These are phyloP conservation scores for Amphiprion percula DNA, from an alignment of 2,113 vertebrate species.

Conservation along the genomic window DNA sequence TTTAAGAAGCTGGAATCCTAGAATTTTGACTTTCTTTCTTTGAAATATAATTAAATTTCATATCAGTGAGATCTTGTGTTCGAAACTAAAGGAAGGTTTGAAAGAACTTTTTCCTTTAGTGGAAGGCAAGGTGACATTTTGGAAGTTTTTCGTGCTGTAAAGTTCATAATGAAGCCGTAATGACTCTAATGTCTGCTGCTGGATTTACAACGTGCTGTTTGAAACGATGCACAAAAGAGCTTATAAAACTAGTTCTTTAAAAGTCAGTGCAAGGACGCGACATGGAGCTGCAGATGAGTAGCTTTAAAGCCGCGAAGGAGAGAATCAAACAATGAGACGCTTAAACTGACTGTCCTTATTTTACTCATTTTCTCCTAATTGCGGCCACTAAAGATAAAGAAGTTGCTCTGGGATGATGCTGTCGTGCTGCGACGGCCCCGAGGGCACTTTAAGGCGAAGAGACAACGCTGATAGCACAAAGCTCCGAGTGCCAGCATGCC, in stretches of 20 bases:
- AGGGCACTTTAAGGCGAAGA: conserved; percentile 59
- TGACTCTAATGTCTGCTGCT: neutral
- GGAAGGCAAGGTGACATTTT: conserved; percentile 15
- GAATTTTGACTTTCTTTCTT: too few relatives aligned
- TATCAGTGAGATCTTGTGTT: neutral
- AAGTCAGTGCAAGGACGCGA: neutral
- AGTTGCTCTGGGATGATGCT: conserved; percentile 38
- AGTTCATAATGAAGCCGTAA: conserved; percentile 3
- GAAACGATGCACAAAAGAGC: conserved; percentile 26
- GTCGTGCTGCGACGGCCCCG: conserved; percentile 49
- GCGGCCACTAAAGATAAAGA: conserved; percentile 9
- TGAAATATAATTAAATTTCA: neutral
- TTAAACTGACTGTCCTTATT: conserved; percentile 3
- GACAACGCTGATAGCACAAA: conserved; percentile 23
- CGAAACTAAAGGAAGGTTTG: neutral
- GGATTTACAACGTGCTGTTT: neutral
- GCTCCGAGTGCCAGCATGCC: conserved; percentile 64
- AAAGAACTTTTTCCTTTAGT: neutral
- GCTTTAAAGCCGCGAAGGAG: neutral
- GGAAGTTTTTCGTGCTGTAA: neutral
- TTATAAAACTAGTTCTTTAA: conserved; percentile 8
- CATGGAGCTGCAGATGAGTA: neutral
- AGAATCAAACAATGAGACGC: conserved; percentile 25
- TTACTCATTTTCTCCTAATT: neutral
- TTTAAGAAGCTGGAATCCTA: too few relatives aligned